Evolutionary conservation across 2,888 invertebrate species (phyloP), one percentile per base, ranked within the genome.

Genomic region (Watsonalla cultraria): DNA sequence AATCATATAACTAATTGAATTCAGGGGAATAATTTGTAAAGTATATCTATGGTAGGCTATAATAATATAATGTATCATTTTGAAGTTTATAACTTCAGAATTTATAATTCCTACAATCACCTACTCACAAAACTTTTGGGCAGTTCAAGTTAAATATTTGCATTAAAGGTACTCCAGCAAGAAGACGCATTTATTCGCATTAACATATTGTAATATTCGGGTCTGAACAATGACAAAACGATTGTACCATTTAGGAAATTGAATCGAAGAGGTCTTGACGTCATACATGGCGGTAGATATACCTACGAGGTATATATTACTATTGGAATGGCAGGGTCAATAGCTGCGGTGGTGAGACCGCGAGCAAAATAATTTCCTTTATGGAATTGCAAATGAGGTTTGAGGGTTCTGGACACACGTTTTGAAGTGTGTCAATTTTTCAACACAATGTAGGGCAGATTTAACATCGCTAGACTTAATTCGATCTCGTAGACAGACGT

Each of bases 341-440:
- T 46, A 37, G 34, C 55, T 34, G 55, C 37, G 14, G 34, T 46
- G 52, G 48, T 49, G 39, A 42, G 35, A 48, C 54, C 53, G 56
- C 55, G 24, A 54, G 57, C 52, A 57, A 56, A 55, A 53, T 57
- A 57, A 60, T 61, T 60, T 62, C 53, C 55, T 52, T 56, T 57
- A 58, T 56, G 55, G 59, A 63, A 64, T 59, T 62, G 58, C 57
- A 60, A 67, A 64, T 58, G 53, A 62, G 61, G 45, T 45, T 13
- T 46, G 47, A 60, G 47, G 58, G 47, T 55, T 54, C 46, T 55
- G 47, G 9, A 45, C 11, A 15, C 42, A 13, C 45, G 37, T 45
- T 45, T 42, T 33, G 11, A 45, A 45, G 47, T 47, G 15, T 47
- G 14, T 47, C 6, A 4, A 24, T 14, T 24, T 6, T 9, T 15